A percentile compares a stretch with the other conserved stretches of the same genome.
These are phyloP conservation scores for Sarotherodon lohbergeri DNA, from an alignment of 2,113 vertebrate genomes.

Conservation along the genomic window DNA sequence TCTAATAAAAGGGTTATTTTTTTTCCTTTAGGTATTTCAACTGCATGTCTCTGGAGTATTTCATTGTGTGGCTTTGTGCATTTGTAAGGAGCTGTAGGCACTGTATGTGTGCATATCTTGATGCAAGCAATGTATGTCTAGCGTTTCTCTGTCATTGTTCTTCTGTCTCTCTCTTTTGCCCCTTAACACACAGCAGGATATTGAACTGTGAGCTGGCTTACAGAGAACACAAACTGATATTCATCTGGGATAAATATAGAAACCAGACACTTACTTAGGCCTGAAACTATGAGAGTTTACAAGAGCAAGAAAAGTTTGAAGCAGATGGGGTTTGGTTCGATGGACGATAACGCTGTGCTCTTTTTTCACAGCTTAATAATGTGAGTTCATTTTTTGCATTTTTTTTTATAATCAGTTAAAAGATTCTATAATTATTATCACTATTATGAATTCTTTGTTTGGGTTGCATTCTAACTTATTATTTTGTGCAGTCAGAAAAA, in stretches of 20 bases:
- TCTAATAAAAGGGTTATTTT: conserved; percentile 2
- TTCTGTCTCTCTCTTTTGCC: conserved; percentile 26
- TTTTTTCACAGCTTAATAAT: neutral
- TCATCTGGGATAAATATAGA: conserved; percentile 58
- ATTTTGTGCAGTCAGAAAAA: neutral
- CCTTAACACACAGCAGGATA: conserved; percentile 37
- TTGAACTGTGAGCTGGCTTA: conserved; percentile 35
- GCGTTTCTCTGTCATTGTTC: conserved; percentile 33
- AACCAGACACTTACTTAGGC: conserved; percentile 40
- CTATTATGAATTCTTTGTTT: neutral
- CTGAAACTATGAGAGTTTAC: conserved; percentile 18
- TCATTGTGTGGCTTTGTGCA: neutral
- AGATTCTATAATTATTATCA: neutral
- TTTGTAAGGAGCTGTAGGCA: neutral
- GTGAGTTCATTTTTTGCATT: neutral
- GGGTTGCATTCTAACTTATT: neutral
- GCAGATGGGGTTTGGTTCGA: conserved; percentile 22
- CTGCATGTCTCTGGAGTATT: conserved; percentile 5
- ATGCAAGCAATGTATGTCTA: neutral
- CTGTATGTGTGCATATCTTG: neutral
- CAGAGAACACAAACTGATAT: conserved; percentile 26
- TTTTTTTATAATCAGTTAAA: neutral
- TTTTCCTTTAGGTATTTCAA: neutral
- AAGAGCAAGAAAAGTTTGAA: conserved; percentile 37
- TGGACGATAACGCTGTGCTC: neutral